A percentile compares a stretch with the other conserved stretches of the same genome.
Evolutionary conservation across 2,113 vertebrate genomes (phyloP).

Genomic region (Ranitomeya imitator): DNA sequence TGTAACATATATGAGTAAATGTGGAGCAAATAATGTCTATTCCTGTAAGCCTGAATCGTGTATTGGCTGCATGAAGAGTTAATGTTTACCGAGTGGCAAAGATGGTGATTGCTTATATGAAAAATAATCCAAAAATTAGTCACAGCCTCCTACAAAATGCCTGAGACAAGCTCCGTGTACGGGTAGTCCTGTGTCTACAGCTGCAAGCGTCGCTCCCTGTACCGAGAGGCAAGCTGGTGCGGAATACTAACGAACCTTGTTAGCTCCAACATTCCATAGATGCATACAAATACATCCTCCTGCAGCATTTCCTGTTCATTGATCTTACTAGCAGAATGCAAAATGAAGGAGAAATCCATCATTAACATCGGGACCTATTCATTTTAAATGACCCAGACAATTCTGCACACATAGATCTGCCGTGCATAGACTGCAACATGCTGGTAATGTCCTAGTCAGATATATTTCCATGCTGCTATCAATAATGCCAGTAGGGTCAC

Average conservation of each 20-base stretch:
- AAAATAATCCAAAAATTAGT: slow-evolving; percentile 37
- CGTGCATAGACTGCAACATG: not conserved
- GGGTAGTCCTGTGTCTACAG: not conserved
- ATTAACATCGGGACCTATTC: slow-evolving; percentile 10
- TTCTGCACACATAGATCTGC: not conserved
- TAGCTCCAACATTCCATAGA: slow-evolving; percentile 24
- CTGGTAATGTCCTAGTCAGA: not conserved
- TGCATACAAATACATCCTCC: slow-evolving; percentile 35
- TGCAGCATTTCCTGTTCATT: slow-evolving; percentile 11
- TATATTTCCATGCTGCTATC: not conserved
- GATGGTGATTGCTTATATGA: slow-evolving; percentile 19
- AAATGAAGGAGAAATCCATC: slow-evolving; percentile 20
- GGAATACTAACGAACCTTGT: slow-evolving; percentile 48
- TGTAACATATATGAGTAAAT: not conserved
- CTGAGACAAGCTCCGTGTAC: not conserved
- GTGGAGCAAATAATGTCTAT: not conserved
- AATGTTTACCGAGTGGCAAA: not conserved
- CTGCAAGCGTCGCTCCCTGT: slow-evolving; percentile 10
- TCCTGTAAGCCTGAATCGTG: not conserved
- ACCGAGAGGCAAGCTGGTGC: slow-evolving; percentile 2
- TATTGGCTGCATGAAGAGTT: not conserved
- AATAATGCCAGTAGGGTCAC: not conserved
- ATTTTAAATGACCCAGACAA: slow-evolving; percentile 6
- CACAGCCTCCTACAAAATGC: slow-evolving; percentile 13
- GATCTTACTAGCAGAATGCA: slow-evolving; percentile 27